Evolutionary conservation across 2,888 invertebrate species (phyloP), one percentile per base, ranked within the genome.

Genomic region (Drosophila formosana): DNA sequence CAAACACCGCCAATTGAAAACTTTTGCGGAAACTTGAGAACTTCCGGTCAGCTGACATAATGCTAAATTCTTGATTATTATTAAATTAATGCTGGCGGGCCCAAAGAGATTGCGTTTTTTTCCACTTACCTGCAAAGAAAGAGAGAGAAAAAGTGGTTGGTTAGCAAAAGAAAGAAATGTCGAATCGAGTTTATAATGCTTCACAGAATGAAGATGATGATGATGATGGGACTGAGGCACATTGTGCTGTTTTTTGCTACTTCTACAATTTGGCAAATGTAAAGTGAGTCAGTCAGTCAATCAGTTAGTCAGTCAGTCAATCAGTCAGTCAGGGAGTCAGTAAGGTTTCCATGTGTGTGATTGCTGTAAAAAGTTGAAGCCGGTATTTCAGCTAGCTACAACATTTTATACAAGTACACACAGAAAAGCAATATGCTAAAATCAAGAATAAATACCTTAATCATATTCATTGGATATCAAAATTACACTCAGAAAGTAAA

Each of bases 61-160:
- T 69, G 58, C 62, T 62, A 73, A 75, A 75, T 74, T 71, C 74
- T 66, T 65, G 65, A 75, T 75, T 78, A 80, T 80, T 82, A 88
- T 77, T 72, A 82, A 85, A 85, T 88, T 85, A 83, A 73, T 70
- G 55, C 56, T 72, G 70, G 61, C 58, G 62, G 28, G 34, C n/a
- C 34, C 11, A 30, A 30, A 37, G 34, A 11, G 34, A 11, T 37
- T 57, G 58, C 49, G 39, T 61, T 61, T 39, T 39, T 50, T 43
- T 58, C 55, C 47, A 53, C 78, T 82, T 82, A 82, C 83, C 83
- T 82, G 62, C 9, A 80, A 72, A 18, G 53, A 68, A 13, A 68
- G 39, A 39, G 37, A 66, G 23, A 23, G 13, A 37, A 5, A 37
- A 37, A 4, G 32, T 9, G n/a, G 4, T 11, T 34, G n/a, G 34